Conservation (phyloP, 2,797 vertebrate species). For the Phataginus tetradactyla region DNA sequence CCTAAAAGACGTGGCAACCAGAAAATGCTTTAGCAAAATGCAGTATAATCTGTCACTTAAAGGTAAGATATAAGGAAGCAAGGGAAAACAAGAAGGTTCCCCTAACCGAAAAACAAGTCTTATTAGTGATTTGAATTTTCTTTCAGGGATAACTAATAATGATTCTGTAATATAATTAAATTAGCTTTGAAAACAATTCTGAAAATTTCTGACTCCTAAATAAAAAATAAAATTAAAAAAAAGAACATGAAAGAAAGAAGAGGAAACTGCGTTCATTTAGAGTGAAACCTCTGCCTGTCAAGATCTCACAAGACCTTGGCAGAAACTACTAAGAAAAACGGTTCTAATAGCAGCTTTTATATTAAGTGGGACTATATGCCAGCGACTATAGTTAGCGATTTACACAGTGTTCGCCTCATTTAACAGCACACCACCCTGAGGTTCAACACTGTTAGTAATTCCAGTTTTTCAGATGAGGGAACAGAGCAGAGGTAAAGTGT, state of each 20-base stretch:
- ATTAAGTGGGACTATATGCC: neutral
- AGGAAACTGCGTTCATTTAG: neutral
- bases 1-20: neutral
- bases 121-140: neutral
- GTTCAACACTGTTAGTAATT: neutral
- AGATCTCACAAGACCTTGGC: neutral
- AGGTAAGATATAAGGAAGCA: neutral
- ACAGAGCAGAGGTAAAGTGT: neutral
- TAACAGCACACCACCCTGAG: neutral
- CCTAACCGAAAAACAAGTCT: neutral
- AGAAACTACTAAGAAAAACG: neutral
- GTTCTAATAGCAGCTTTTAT: neutral
- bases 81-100: neutral
- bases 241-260: neutral
- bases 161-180: neutral
- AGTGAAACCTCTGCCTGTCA: neutral
- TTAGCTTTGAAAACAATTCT: neutral
- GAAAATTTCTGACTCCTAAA: neutral
- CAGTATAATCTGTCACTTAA: neutral
- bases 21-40: neutral
- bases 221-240: neutral
- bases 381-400: neutral
- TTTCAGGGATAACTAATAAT: neutral
- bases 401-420: neutral
- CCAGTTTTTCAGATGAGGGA: neutral